Evolutionary conservation across 1,140 invertebrate species (phyloP).

Genomic region (Sycobia sp.): DNA sequence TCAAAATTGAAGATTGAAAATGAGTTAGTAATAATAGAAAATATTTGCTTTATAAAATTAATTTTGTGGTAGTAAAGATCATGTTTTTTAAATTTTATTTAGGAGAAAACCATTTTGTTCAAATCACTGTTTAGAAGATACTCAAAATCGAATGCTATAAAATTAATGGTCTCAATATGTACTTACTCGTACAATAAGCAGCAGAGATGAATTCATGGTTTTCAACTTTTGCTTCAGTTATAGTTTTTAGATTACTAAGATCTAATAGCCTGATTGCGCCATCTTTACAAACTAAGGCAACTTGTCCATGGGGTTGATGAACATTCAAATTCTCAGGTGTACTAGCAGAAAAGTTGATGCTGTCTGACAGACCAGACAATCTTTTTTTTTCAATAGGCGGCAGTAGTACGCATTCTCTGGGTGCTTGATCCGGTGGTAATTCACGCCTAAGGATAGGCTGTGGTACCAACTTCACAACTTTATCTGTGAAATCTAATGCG

Average conservation of each 20-base stretch:
- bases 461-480: conserved; percentile 65
- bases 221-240: conserved; percentile 69
- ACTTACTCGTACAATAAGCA: conserved; percentile 75
- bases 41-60: too few relatives aligned
- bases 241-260: conserved; percentile 67
- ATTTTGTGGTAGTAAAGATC: too few relatives aligned
- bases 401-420: conserved; percentile 71
- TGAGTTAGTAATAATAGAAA: too few relatives aligned
- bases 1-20: too few relatives aligned
- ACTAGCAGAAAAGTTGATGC: conserved; percentile 6
- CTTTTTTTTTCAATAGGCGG: conserved; percentile 61
- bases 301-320: conserved; percentile 52
- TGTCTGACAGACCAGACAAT: not conserved
- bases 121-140: conserved; percentile 1
- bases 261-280: conserved; percentile 73
- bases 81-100: too few relatives aligned
- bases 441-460: conserved; percentile 69
- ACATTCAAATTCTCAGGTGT: conserved; percentile 22
- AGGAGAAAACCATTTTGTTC: too few relatives aligned
- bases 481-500: conserved; percentile 63
- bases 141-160: not conserved
- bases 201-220: conserved; percentile 75
- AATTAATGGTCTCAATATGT: not conserved
- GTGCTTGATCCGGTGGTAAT: conserved; percentile 68
- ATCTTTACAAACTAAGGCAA: conserved; percentile 70